Conservation (phyloP, 1,140 invertebrate species). For the Halesus radiatus region DNA sequence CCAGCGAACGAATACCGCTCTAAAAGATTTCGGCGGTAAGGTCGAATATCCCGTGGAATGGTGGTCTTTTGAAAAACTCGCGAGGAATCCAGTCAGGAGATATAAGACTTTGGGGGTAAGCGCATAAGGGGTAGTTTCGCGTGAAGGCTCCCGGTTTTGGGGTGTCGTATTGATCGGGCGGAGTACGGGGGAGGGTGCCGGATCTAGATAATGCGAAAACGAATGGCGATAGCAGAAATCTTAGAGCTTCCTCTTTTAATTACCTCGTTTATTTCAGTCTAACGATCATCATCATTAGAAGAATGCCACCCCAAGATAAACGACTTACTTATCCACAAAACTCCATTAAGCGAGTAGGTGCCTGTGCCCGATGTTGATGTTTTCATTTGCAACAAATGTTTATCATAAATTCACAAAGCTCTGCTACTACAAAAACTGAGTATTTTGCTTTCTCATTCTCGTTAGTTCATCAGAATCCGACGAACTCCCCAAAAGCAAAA, state of each 20-base stretch:
- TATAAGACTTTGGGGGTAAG: conserved; percentile 13
- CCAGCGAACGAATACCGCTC: not conserved
- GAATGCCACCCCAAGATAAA: conserved; percentile 22
- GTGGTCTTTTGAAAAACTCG: conserved; percentile 17
- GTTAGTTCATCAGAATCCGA: too few relatives aligned
- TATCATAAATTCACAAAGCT: too few relatives aligned
- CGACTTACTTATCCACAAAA: conserved; percentile 11
- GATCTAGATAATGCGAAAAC: conserved; percentile 58
- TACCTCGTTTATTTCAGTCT: conserved; percentile 39
- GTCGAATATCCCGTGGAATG: conserved; percentile 17
- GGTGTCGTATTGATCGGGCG: conserved; percentile 57
- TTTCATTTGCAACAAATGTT: too few relatives aligned
- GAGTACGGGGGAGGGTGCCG: conserved; percentile 39
- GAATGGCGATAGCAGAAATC: conserved; percentile 46
- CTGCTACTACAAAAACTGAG: too few relatives aligned
- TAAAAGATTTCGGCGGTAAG: not conserved
- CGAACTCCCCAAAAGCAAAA: too few relatives aligned
- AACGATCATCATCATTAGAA: conserved; percentile 38
- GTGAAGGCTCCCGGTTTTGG: conserved; percentile 36
- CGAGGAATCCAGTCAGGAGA: conserved; percentile 17
- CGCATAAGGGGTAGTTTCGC: conserved; percentile 42
- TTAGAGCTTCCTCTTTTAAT: conserved; percentile 39
- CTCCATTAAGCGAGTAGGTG: conserved; percentile 11
- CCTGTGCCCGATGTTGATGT: not conserved
- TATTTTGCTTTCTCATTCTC: too few relatives aligned